These are phyloP conservation scores for Nannoperca australis DNA, from an alignment of 2,797 vertebrate genomes.

Conservation along the genomic window DNA sequence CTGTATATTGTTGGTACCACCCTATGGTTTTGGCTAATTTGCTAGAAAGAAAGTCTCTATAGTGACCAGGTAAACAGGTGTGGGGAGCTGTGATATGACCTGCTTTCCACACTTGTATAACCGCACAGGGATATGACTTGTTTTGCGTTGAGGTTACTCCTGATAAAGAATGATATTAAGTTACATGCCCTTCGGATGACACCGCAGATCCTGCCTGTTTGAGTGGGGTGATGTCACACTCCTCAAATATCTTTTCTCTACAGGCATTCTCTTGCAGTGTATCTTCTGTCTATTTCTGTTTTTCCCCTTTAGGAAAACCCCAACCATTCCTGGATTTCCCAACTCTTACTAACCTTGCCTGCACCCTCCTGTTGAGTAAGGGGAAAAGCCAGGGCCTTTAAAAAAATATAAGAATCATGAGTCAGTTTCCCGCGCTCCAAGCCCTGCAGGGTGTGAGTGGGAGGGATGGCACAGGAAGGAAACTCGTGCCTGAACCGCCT, in stretches of 20 bases:
- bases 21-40: constrained; percentile 5
- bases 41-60: constrained; percentile 22
- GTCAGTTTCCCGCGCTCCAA: constrained; percentile 59
- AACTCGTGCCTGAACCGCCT: constrained; percentile 51
- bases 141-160: constrained; percentile 2
- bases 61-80: constrained; percentile 38
- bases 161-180: not conserved
- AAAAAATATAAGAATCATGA: constrained; percentile 49
- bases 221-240: constrained; percentile 17
- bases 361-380: constrained; percentile 41
- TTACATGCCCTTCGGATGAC: constrained; percentile 8
- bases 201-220: not conserved
- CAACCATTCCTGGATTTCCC: constrained; percentile 55
- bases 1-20: not conserved
- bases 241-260: constrained; percentile 2
- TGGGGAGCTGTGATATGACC: not conserved
- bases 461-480: constrained; percentile 65
- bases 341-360: constrained; percentile 31
- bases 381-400: constrained; percentile 41
- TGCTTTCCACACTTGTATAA: not conserved
- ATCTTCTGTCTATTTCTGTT: not conserved
- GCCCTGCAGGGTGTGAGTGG: constrained; percentile 58
- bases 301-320: constrained; percentile 26
- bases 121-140: not conserved
- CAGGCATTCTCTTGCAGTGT: not conserved